Evolutionary conservation across 2,888 invertebrate species (phyloP).

Genomic region (Eubasilissa splendida): DNA sequence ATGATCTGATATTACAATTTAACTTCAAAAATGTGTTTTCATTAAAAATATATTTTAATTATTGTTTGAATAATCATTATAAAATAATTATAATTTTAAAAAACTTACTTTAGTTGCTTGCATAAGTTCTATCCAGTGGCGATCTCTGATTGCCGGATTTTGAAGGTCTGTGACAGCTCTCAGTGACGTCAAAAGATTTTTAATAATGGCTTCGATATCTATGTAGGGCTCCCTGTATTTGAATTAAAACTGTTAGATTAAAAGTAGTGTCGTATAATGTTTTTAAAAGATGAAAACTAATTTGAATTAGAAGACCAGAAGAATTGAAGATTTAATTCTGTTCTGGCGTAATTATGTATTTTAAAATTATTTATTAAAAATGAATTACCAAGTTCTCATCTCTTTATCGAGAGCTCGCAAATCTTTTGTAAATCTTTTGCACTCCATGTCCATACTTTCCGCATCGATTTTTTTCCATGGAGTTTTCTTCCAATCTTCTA

Average conservation of each 20-base stretch:
- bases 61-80: no score
- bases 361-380: no score
- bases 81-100: no score
- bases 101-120: constrained; percentile 84
- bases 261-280: no score
- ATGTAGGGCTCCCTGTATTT: constrained; percentile 81
- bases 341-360: no score
- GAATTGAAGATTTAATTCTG: no score
- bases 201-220: constrained; percentile 86
- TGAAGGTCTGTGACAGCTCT: constrained; percentile 94
- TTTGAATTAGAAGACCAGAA: no score
- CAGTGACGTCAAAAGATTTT: constrained; percentile 94
- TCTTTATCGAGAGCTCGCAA: constrained; percentile 86
- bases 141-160: constrained; percentile 93
- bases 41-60: no score
- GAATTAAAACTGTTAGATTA: background rate
- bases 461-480: constrained; percentile 96
- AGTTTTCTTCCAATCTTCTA: constrained; percentile 94
- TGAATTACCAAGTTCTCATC: constrained; percentile 77
- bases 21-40: no score
- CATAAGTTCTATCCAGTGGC: constrained; percentile 97
- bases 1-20: no score
- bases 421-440: constrained; percentile 93
- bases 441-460: constrained; percentile 94
- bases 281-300: no score